These are phyloP conservation scores for Drosophila ustulata DNA, from an alignment of 2,888 invertebrate species.

Conservation along the genomic window DNA sequence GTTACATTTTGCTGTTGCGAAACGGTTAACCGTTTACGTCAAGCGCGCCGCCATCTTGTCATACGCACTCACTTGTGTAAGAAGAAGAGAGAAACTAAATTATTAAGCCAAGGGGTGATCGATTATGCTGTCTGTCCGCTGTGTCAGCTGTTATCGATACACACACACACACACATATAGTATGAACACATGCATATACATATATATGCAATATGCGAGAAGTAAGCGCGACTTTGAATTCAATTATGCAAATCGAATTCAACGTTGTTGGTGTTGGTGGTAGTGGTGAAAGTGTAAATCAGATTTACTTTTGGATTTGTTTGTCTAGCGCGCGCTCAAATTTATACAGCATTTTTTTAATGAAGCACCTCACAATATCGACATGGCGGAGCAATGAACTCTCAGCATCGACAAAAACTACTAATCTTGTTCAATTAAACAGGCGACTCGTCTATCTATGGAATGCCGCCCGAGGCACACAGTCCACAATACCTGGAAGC, in stretches of 20 bases:
- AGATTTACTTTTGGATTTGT: constrained; percentile 36
- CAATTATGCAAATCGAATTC: neutral
- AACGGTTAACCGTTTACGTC: constrained; percentile 21
- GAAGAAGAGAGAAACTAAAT: constrained; percentile 9
- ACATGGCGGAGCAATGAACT: constrained; percentile 26
- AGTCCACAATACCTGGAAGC: constrained; percentile 88
- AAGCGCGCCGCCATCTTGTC: constrained; percentile 17
- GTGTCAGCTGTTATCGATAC: constrained; percentile 3
- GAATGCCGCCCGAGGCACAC: constrained; percentile 77
- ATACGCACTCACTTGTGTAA: neutral
- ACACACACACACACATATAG: constrained; percentile 13
- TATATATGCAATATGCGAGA: constrained; percentile 18
- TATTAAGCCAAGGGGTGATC: constrained; percentile 15
- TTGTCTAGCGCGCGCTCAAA: constrained; percentile 14
- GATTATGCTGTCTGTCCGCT: constrained; percentile 36
- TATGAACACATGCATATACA: neutral
- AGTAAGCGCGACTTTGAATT: constrained; percentile 43
- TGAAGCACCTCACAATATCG: constrained; percentile 7
- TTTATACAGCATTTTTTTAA: constrained; percentile 39
- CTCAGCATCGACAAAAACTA: constrained; percentile 30
- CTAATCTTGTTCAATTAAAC: constrained; percentile 13
- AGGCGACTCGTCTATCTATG: constrained; percentile 36
- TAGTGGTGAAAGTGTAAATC: constrained; percentile 42
- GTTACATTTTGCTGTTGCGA: neutral
- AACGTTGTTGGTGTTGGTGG: neutral